A percentile compares a stretch with the other conserved stretches of the same genome.
Conservation (phyloP, 2,888 invertebrate genomes). For the Clostera curtula region DNA sequence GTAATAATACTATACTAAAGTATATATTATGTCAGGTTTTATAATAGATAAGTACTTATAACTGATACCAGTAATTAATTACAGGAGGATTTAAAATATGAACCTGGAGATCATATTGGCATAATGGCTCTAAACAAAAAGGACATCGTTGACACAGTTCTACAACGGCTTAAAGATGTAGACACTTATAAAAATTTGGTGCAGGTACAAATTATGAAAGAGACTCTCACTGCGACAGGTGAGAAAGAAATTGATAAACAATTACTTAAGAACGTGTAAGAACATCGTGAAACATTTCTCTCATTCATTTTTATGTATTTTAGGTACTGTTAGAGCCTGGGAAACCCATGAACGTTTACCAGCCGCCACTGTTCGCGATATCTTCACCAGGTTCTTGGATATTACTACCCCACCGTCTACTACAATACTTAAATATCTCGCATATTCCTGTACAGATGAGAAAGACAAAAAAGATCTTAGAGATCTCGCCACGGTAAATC, state of each 20-base stretch:
- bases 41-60: no score
- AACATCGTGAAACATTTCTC: no score
- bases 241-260: slow-evolving; percentile 20
- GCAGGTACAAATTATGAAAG: slow-evolving; percentile 87
- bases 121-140: slow-evolving; percentile 88
- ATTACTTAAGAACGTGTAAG: no score
- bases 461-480: slow-evolving; percentile 82
- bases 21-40: no score
- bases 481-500: slow-evolving; percentile 80
- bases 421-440: slow-evolving; percentile 86
- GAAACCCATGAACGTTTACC: slow-evolving; percentile 88
- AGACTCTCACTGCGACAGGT: slow-evolving; percentile 90
- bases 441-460: slow-evolving; percentile 82
- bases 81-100: slow-evolving; percentile 78
- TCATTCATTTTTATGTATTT: slow-evolving; percentile 11
- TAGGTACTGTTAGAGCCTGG: slow-evolving; percentile 90
- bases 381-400: slow-evolving; percentile 89
- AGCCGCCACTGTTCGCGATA: slow-evolving; percentile 80
- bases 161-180: slow-evolving; percentile 79
- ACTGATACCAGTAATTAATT: no score
- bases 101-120: slow-evolving; percentile 95
- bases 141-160: slow-evolving; percentile 85
- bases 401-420: slow-evolving; percentile 93
- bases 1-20: no score
- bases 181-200: slow-evolving; percentile 80